Conservation (phyloP, 2,113 vertebrate species). For the Seriola aureovittata region DNA sequence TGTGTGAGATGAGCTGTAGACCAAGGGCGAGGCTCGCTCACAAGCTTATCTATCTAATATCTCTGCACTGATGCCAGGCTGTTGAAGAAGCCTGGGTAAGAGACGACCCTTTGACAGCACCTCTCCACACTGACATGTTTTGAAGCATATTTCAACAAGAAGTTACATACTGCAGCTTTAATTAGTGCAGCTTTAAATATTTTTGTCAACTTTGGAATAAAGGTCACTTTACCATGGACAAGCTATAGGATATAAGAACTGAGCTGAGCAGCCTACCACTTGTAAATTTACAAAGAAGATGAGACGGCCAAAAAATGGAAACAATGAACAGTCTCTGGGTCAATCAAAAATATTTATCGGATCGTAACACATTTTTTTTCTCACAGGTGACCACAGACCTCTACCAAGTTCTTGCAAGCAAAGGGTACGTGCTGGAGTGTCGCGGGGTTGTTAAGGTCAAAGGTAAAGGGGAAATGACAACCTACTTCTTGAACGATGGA, state of each 20-base stretch:
- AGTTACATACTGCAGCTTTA: no score
- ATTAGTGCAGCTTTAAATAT: no score
- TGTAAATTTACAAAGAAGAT: no score
- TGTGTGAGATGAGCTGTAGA: no score
- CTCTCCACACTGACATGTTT: no score
- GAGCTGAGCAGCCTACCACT: neutral
- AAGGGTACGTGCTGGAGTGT: constrained; percentile 93
- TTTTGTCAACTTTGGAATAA: neutral
- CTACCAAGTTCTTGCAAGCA: constrained; percentile 92
- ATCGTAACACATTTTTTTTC: no score
- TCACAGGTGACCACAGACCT: constrained; percentile 94
- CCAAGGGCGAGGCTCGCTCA: no score
- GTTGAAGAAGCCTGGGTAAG: no score
- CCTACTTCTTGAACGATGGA: constrained; percentile 95
- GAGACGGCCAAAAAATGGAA: neutral
- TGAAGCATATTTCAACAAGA: no score
- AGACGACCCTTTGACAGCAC: no score
- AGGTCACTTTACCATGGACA: neutral
- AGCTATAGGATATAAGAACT: neutral
- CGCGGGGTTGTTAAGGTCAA: constrained; percentile 96
- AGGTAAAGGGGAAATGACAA: constrained; percentile 98
- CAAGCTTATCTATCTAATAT: no score
- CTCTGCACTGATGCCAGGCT: no score
- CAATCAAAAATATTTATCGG: neutral
- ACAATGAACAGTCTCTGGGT: neutral